phyloP scores from a whole-genome alignment of 2,113 vertebrate genomes.

The human region DNA sequence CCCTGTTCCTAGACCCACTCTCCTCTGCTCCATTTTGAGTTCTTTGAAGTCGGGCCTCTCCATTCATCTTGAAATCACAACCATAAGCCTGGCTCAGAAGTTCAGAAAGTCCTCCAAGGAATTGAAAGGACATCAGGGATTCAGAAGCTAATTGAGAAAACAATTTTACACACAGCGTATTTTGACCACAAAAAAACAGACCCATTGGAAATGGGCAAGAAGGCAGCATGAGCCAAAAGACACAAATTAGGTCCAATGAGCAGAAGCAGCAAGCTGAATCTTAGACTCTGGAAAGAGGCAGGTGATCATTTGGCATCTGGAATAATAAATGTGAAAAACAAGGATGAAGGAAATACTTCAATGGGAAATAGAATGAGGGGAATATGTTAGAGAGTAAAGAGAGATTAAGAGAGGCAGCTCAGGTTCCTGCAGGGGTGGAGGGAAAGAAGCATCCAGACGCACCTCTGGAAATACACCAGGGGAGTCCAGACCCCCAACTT shows the following conservation, averaged over 20 bases:
- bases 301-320: not conserved
- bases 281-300: not conserved
- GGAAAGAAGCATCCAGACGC: not conserved
- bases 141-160: not conserved
- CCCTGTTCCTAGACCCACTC: not conserved
- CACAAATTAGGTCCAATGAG: rapidly evolving
- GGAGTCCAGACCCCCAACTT: not conserved
- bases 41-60: not conserved
- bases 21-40: not conserved
- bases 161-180: not conserved
- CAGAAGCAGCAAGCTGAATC: not conserved
- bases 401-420: not conserved
- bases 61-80: not conserved
- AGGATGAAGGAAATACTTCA: not conserved
- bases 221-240: not conserved
- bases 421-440: not conserved
- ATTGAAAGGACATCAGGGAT: not conserved
- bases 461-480: not conserved
- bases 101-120: not conserved
- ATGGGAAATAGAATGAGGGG: not conserved
- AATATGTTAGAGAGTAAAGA: not conserved
- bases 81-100: too few species aligned
- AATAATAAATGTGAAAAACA: not conserved
- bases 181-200: rapidly evolving
- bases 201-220: rapidly evolving